Base-by-base conservation (phyloP, 2,797 vertebrate genomes). In the Pseudochirops corinnae region DNA sequence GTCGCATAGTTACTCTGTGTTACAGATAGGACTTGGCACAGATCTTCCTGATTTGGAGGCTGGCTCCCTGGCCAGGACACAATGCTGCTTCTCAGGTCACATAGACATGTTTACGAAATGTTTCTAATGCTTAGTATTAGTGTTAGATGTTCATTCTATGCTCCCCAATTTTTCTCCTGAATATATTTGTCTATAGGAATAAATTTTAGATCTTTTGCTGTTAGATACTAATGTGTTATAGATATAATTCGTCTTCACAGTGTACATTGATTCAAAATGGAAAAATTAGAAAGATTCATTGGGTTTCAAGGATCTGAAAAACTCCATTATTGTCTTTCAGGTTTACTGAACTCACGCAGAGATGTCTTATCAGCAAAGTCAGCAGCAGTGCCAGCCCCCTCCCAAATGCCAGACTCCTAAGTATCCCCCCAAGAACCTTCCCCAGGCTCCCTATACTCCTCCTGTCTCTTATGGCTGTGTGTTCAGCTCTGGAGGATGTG, bases 331-430 rank as follows among this genome's bases (percentile, higher is more conserved):
- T 92, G 46, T 67, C 28, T 12, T 31, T n/a, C 62, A 95, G 94
- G 50, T 14, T 90, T 0, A 95, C 90, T 4, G 11, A 94, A 55
- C 5, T 91, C 31, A 60, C 1, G 0, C 21, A 50, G 0, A 60
- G 55, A 95, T 96, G 95, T 96, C 95, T 92, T 94, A 10, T 67
- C 97, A 87, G 55, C 92, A 94, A 55, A 95, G 21, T 3, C 50
- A 62, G 46, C 12, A 93, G 3, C 56, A 58, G 9, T 26, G 29
- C 39, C 82, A 50, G 50, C 6, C 24, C 7, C 33, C n/a, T 16
- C 29, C n/a, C 91, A 91, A n/a, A 4, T 21, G 33, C 33, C 58
- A 82, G 56, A n/a, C 14, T 24, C 56, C 46, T 12, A 29, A 57
- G 52, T 14, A 33, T 24, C 67, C 50, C 3, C 62, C 31, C 93